phyloP scores from a whole-genome alignment of 2,797 vertebrate genomes.

The Pterois miles region DNA sequence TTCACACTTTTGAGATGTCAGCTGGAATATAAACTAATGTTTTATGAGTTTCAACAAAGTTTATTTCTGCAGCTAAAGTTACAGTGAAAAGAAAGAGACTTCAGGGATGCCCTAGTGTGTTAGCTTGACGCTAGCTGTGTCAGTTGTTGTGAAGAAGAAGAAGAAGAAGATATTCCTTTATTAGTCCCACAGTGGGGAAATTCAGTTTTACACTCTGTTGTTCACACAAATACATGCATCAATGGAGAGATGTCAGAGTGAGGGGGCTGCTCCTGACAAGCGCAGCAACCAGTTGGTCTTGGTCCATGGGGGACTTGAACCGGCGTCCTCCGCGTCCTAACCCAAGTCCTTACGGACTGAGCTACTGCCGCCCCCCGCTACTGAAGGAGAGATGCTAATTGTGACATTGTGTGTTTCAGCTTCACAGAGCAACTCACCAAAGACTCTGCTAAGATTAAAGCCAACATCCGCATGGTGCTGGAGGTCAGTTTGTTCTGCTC shows the following conservation, averaged over 20 bases:
- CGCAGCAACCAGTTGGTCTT: too few relatives aligned
- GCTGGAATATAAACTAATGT: background rate
- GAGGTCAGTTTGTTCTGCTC: conserved; percentile 81
- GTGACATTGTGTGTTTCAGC: conserved; percentile 70
- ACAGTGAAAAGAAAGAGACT: background rate
- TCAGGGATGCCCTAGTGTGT: background rate
- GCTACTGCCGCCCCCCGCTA: too few relatives aligned
- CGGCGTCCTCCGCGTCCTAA: too few relatives aligned
- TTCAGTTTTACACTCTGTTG: too few relatives aligned
- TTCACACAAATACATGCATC: too few relatives aligned
- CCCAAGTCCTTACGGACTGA: too few relatives aligned
- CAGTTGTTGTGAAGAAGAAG: background rate
- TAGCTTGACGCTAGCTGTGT: conserved; percentile 21
- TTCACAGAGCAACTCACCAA: conserved; percentile 87
- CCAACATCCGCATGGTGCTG: conserved; percentile 90
- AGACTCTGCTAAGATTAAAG: conserved; percentile 92
- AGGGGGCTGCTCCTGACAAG: too few relatives aligned
- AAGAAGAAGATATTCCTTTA: too few relatives aligned
- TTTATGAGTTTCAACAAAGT: background rate
- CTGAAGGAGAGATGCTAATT: conserved; percentile 9
- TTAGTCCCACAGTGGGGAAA: too few relatives aligned
- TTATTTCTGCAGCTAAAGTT: background rate
- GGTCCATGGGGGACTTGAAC: too few relatives aligned
- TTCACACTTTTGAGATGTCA: background rate
- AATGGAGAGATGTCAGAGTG: too few relatives aligned